Evolutionary conservation across 2,888 invertebrate genomes (phyloP).

Genomic region (Chymomyza caudatula): DNA sequence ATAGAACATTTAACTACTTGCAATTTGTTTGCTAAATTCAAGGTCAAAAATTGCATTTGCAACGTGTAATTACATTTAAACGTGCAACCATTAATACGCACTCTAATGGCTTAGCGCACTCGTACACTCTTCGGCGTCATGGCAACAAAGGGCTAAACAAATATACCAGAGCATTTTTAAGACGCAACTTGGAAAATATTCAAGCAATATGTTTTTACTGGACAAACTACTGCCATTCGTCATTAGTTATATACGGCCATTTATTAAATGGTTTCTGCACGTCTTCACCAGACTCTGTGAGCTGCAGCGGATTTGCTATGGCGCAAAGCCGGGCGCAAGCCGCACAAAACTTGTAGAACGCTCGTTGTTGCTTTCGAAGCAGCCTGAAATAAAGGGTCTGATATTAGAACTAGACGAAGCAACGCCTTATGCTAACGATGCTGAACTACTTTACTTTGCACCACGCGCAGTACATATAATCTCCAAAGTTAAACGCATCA

Average conservation of each 20-base stretch:
- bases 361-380: slow-evolving; percentile 85
- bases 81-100: not conserved
- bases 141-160: not conserved
- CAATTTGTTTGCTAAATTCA: not conserved
- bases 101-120: not conserved
- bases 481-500: slow-evolving; percentile 87
- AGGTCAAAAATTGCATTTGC: not conserved
- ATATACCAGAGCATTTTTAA: not conserved
- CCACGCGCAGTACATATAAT: slow-evolving; percentile 86
- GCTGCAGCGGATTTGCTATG: slow-evolving; percentile 94
- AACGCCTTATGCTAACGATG: slow-evolving; percentile 75
- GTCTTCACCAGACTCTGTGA: slow-evolving; percentile 93
- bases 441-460: slow-evolving; percentile 78
- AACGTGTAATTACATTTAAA: not conserved
- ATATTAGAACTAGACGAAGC: slow-evolving; percentile 82
- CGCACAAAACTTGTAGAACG: slow-evolving; percentile 87
- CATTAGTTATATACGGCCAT: slow-evolving; percentile 87
- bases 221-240: slow-evolving; percentile 76
- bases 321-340: slow-evolving; percentile 82
- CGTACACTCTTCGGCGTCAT: not conserved
- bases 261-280: slow-evolving; percentile 93
- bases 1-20: not conserved
- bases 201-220: slow-evolving; percentile 51
- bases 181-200: not conserved
- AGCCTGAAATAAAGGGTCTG: slow-evolving; percentile 83